phyloP scores from a whole-genome alignment of 2,797 vertebrate genomes.

The Otus scops region DNA sequence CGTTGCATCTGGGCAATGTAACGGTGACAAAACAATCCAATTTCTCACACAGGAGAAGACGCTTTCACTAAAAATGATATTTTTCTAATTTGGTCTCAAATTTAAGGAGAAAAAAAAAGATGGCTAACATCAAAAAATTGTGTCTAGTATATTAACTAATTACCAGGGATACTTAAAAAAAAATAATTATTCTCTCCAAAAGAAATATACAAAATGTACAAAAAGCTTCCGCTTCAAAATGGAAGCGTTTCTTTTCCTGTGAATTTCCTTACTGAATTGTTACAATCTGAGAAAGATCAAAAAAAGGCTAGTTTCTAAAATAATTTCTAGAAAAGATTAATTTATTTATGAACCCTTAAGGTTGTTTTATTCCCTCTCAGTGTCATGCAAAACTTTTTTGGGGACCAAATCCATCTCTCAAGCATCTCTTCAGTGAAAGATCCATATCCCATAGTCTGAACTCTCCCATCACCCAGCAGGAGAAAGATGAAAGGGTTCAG shows the following conservation, averaged over 20 bases:
- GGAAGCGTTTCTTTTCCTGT: neutral
- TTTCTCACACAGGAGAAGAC: neutral
- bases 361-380: neutral
- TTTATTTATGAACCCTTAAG: neutral
- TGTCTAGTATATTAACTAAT: neutral
- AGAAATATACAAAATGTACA: neutral
- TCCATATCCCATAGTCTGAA: neutral
- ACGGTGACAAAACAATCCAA: neutral
- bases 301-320: accelerated
- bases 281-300: neutral
- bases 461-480: neutral
- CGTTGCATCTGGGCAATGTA: neutral
- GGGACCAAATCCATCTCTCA: neutral
- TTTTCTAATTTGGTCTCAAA: neutral
- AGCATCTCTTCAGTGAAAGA: neutral
- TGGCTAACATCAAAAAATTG: neutral
- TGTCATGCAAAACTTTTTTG: neutral
- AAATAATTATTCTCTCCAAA: neutral
- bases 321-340: neutral
- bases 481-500: neutral
- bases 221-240: neutral
- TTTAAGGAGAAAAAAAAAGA: neutral
- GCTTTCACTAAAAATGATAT: neutral
- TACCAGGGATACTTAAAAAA: neutral
- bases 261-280: neutral